phyloP scores from a whole-genome alignment of 2,888 invertebrate species.

The Eupsilia transversa region DNA sequence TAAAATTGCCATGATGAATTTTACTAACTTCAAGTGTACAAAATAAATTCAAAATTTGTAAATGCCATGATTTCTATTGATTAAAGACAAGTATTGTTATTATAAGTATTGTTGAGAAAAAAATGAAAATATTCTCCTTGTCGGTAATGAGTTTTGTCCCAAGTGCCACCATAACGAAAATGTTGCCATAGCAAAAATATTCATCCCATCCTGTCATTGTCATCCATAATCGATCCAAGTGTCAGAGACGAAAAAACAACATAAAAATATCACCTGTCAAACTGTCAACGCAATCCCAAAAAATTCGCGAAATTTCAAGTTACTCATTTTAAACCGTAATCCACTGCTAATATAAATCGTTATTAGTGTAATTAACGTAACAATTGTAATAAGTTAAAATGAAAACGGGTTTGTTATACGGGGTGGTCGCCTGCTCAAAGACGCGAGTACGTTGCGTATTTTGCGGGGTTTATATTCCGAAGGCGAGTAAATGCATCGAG shows the following conservation, averaged over 20 bases:
- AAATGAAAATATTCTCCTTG: too few species aligned
- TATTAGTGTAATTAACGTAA: slow-evolving; percentile 53
- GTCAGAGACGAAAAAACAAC: slow-evolving; percentile 22
- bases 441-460: slow-evolving; percentile 82
- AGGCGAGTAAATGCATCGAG: slow-evolving; percentile 82
- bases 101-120: background rate
- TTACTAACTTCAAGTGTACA: background rate
- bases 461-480: slow-evolving; percentile 82
- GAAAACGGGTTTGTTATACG: slow-evolving; percentile 78
- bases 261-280: slow-evolving; percentile 45
- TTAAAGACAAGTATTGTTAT: too few species aligned
- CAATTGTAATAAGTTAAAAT: slow-evolving; percentile 69
- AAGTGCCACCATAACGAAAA: background rate
- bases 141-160: background rate
- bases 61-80: too few species aligned
- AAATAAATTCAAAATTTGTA: background rate
- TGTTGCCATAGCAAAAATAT: slow-evolving; percentile 23
- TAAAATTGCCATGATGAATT: background rate
- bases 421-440: slow-evolving; percentile 79
- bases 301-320: slow-evolving; percentile 73
- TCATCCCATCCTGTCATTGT: background rate
- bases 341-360: slow-evolving; percentile 42
- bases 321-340: slow-evolving; percentile 43
- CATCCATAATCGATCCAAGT: slow-evolving; percentile 36
- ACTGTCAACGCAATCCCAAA: slow-evolving; percentile 60